phyloP scores from a whole-genome alignment of 2,888 invertebrate genomes.

The Zeuzera pyrina region DNA sequence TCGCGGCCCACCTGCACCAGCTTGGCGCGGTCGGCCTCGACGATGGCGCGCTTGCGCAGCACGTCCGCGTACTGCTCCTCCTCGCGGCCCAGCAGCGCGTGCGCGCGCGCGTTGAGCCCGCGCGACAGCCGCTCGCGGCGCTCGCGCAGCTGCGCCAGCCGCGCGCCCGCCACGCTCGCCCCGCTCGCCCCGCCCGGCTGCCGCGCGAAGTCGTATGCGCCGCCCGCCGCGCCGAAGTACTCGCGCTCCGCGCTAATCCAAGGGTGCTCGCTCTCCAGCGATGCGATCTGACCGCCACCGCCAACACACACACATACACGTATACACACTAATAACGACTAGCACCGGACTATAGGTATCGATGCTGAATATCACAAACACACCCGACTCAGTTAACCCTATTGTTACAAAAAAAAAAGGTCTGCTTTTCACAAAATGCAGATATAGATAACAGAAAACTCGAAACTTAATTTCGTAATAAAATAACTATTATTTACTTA shows the following conservation, averaged over 20 bases:
- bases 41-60: conserved; percentile 79
- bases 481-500: no score
- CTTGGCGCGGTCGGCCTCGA: conserved; percentile 82
- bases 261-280: conserved; percentile 66
- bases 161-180: conserved; percentile 70
- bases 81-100: conserved; percentile 83
- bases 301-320: no score
- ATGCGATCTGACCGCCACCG: conserved; percentile 46
- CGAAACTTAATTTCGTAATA: no score
- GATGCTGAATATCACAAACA: no score
- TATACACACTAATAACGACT: no score
- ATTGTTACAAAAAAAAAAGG: no score
- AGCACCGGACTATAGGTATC: no score
- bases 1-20: no score
- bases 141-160: conserved; percentile 71
- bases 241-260: conserved; percentile 86
- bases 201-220: conserved; percentile 79
- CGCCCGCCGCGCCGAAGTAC: conserved; percentile 82
- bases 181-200: conserved; percentile 74
- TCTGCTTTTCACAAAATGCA: no score
- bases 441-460: no score
- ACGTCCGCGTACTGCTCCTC: conserved; percentile 84
- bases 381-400: no score
- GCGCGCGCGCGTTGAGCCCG: conserved; percentile 77
- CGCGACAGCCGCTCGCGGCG: conserved; percentile 78